Percentiles rank a stretch among this genome's conserved stretches.
Conservation (phyloP, 2,888 invertebrate genomes). For the Morpho deidamia region DNA sequence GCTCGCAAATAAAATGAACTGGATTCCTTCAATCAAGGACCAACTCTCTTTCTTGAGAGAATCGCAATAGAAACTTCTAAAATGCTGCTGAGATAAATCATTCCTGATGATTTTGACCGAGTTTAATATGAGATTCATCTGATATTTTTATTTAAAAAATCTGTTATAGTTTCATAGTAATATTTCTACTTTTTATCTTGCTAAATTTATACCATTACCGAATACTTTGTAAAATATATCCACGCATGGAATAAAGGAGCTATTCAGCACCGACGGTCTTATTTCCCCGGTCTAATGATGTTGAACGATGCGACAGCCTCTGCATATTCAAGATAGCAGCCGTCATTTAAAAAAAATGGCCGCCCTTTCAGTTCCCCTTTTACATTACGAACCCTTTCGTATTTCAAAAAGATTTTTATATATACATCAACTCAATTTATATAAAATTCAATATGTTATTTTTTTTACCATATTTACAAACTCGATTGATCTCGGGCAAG, state of each 20-base stretch:
- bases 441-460: background rate
- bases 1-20: no score
- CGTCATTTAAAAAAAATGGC: constrained; percentile 65
- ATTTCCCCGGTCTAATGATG: constrained; percentile 63
- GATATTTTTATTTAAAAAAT: no score
- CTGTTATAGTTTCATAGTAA: no score
- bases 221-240: constrained; percentile 5
- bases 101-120: no score
- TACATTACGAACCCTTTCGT: constrained; percentile 66
- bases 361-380: constrained; percentile 56
- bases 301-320: constrained; percentile 63
- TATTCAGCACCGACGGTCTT: constrained; percentile 45
- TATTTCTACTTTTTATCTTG: no score
- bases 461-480: no score
- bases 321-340: constrained; percentile 63
- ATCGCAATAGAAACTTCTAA: no score
- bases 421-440: constrained; percentile 18
- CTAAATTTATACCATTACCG: background rate
- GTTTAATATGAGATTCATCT: no score
- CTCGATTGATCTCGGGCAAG: no score
- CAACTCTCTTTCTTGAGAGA: no score
- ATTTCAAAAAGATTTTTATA: constrained; percentile 64
- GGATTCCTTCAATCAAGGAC: no score
- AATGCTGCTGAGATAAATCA: no score
- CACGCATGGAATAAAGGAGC: constrained; percentile 30